Base-by-base conservation (phyloP, 1,140 invertebrate species). In the Phymastichus coffea region DNA sequence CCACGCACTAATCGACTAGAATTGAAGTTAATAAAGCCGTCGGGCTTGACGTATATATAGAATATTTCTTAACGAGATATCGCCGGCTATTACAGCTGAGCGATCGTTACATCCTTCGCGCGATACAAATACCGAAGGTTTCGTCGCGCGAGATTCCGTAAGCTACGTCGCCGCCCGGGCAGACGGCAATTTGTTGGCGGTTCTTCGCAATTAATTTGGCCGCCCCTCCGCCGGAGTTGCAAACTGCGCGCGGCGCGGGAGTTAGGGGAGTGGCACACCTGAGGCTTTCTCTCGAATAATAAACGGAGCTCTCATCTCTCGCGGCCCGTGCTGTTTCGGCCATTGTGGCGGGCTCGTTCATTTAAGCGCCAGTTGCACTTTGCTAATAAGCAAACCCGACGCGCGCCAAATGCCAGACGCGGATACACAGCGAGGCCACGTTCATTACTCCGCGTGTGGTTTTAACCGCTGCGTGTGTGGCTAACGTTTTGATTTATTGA, bases 381-480 rank as follows among this genome's bases (percentile, higher is more conserved):
- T 59, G 40, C 40, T 59, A 59, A 59, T 53, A 59, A 59, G 49
- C 33, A 52, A 35, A 35, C 47, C n/a, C 17, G n/a, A n/a, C n/a
- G n/a, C n/a, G n/a, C 20, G 12, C 19, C 52, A 14, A 43, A n/a
- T n/a, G n/a, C n/a, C n/a, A n/a, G n/a, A n/a, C n/a, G n/a, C n/a
- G n/a, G n/a, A n/a, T n/a, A n/a, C n/a, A n/a, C n/a, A n/a, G n/a
- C n/a, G n/a, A n/a, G n/a, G n/a, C n/a, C n/a, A n/a, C n/a, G n/a
- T n/a, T n/a, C n/a, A n/a, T n/a, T n/a, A n/a, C n/a, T n/a, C n/a
- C n/a, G 15, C 7, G 23, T 14, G 19, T 19, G 19, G 17, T 47
- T 37, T 37, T 26, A 47, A 4, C 20, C 22, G n/a, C 23, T 15
- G n/a, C 41, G 15, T 33, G 28, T 6, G 25, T 48, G 23, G n/a